phyloP scores from a whole-genome alignment of 1,140 invertebrate species.

The Drosophila equinoxialis region DNA sequence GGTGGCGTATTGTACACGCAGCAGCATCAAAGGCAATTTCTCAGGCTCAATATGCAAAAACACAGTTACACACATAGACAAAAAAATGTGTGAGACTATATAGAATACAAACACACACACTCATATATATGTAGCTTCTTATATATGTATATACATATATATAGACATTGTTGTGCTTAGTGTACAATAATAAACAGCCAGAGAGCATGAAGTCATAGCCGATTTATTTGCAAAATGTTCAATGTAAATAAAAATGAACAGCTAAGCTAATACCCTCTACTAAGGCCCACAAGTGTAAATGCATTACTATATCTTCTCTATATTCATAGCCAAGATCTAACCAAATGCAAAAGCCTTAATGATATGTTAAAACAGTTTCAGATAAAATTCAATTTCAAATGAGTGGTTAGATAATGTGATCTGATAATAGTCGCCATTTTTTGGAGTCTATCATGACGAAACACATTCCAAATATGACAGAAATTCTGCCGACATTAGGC shows the following conservation, averaged over 20 bases:
- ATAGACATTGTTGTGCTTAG: conserved; percentile 58
- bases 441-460: neutral
- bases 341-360: too few relatives aligned
- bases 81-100: conserved; percentile 11
- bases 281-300: conserved; percentile 3
- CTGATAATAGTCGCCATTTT: too few relatives aligned
- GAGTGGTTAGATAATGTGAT: too few relatives aligned
- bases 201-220: conserved; percentile 71
- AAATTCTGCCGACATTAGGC: neutral
- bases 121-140: conserved; percentile 24
- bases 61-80: conserved; percentile 24
- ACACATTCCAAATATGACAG: neutral
- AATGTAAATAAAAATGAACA: neutral
- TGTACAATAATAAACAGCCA: conserved; percentile 66
- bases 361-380: too few relatives aligned
- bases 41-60: conserved; percentile 61
- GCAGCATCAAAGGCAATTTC: conserved; percentile 69
- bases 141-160: conserved; percentile 31
- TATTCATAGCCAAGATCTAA: too few relatives aligned
- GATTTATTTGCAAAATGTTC: conserved; percentile 52
- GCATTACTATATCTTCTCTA: too few relatives aligned
- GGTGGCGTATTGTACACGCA: conserved; percentile 32
- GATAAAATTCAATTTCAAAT: too few relatives aligned
- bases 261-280: neutral
- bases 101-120: conserved; percentile 32